phyloP scores from a whole-genome alignment of 2,888 invertebrate species.

The Amblyjoppa proteus region DNA sequence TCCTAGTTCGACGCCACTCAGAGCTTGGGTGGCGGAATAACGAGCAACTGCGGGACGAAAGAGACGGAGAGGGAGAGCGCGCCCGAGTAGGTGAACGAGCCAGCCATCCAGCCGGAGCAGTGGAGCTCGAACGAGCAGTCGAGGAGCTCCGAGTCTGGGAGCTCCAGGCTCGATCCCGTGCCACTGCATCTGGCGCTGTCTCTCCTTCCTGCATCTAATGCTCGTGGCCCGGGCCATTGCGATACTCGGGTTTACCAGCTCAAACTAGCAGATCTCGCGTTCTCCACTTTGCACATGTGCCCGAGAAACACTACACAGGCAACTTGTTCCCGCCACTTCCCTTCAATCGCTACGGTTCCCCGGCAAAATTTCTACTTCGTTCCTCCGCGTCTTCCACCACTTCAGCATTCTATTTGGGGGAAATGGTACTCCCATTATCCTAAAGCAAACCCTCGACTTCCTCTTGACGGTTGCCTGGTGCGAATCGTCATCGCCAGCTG shows the following conservation, averaged over 20 bases:
- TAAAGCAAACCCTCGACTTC: slow-evolving; percentile 1
- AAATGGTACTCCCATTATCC: slow-evolving; percentile 34
- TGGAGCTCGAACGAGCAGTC: slow-evolving; percentile 66
- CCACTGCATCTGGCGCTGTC: slow-evolving; percentile 33
- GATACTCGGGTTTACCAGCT: slow-evolving; percentile 59
- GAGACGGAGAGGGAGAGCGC: slow-evolving; percentile 18
- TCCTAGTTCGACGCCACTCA: slow-evolving; percentile 54
- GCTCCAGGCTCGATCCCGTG: slow-evolving; percentile 42
- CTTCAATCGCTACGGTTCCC: slow-evolving; percentile 24
- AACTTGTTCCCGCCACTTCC: background rate
- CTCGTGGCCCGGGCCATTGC: slow-evolving; percentile 50
- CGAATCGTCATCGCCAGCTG: background rate
- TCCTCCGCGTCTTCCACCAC: background rate
- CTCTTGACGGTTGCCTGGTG: slow-evolving; percentile 1
- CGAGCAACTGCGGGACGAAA: slow-evolving; percentile 64
- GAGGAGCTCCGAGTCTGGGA: slow-evolving; percentile 55
- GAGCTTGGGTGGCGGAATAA: slow-evolving; percentile 67
- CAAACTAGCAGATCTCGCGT: slow-evolving; percentile 58
- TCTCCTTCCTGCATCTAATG: slow-evolving; percentile 27
- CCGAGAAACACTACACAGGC: slow-evolving; percentile 18
- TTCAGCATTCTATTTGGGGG: background rate
- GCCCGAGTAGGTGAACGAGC: slow-evolving; percentile 58
- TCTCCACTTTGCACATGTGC: slow-evolving; percentile 55
- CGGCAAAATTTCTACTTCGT: background rate
- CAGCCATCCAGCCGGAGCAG: slow-evolving; percentile 50